Evolutionary conservation across 1,140 invertebrate species (phyloP).

Genomic region (Mya arenaria): DNA sequence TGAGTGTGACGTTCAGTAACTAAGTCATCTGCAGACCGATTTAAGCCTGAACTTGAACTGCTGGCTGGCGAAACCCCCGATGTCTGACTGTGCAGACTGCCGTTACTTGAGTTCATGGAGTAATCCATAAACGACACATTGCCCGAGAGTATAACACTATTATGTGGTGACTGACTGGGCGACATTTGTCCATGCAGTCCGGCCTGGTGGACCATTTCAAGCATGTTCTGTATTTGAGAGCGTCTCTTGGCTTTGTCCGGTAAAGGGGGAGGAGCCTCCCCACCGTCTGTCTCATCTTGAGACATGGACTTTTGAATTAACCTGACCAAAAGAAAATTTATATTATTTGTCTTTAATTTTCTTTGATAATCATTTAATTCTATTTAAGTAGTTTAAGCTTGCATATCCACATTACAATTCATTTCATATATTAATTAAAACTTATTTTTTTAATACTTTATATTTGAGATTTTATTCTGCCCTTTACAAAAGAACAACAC

Average conservation of each 20-base stretch:
- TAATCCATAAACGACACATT: constrained; percentile 35
- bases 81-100: constrained; percentile 46
- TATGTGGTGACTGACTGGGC: constrained; percentile 57
- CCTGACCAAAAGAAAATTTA: constrained; percentile 18
- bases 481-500: too few relatives aligned
- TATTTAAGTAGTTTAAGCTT: too few relatives aligned
- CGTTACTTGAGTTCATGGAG: constrained; percentile 50
- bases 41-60: constrained; percentile 71
- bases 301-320: constrained; percentile 51
- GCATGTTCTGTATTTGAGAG: constrained; percentile 60
- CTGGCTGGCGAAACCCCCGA: constrained; percentile 63
- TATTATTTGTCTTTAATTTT: too few relatives aligned
- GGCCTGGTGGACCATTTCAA: constrained; percentile 52
- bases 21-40: constrained; percentile 70
- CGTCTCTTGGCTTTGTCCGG: constrained; percentile 72
- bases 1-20: constrained; percentile 17
- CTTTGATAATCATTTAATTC: too few relatives aligned
- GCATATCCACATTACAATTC: too few relatives aligned
- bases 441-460: too few relatives aligned
- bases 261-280: constrained; percentile 83
- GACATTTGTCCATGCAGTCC: constrained; percentile 37
- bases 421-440: too few relatives aligned
- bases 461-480: too few relatives aligned
- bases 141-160: constrained; percentile 49
- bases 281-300: constrained; percentile 45